phyloP scores from a whole-genome alignment of 2,797 vertebrate genomes.

The Steatocranus sp. region DNA sequence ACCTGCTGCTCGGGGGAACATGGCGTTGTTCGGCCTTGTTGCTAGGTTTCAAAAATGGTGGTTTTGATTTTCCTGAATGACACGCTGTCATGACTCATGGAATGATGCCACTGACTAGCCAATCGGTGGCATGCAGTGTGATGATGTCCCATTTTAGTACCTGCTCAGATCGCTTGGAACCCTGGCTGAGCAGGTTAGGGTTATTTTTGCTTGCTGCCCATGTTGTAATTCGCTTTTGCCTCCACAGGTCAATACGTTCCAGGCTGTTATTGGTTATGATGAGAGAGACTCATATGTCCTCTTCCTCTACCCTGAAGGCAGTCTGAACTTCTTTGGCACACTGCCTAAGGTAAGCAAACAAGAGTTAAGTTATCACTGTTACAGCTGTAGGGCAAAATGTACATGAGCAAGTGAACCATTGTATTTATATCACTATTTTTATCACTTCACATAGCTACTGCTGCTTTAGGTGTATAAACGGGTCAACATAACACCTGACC shows the following conservation, averaged over 20 bases:
- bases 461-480: not conserved
- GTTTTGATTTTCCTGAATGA: not conserved
- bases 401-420: not conserved
- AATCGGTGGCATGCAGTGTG: not conserved
- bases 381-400: not conserved
- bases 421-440: not conserved
- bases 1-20: not conserved
- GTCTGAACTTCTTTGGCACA: constrained; percentile 90
- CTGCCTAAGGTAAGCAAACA: constrained; percentile 76
- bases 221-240: not conserved
- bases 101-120: not conserved
- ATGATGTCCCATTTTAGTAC: not conserved
- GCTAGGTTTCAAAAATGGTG: not conserved
- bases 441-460: not conserved
- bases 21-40: not conserved
- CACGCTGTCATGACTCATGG: not conserved
- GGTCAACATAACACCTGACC: not conserved
- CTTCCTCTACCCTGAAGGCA: constrained; percentile 87
- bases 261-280: constrained; percentile 86
- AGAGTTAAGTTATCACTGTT: not conserved
- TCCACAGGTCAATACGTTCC: constrained; percentile 91
- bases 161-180: not conserved
- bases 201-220: not conserved
- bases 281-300: constrained; percentile 83
- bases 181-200: not conserved